Evolutionary conservation across 2,797 vertebrate genomes (phyloP), one percentile per base, ranked within the genome.

Genomic region (Gallinago solitaria): DNA sequence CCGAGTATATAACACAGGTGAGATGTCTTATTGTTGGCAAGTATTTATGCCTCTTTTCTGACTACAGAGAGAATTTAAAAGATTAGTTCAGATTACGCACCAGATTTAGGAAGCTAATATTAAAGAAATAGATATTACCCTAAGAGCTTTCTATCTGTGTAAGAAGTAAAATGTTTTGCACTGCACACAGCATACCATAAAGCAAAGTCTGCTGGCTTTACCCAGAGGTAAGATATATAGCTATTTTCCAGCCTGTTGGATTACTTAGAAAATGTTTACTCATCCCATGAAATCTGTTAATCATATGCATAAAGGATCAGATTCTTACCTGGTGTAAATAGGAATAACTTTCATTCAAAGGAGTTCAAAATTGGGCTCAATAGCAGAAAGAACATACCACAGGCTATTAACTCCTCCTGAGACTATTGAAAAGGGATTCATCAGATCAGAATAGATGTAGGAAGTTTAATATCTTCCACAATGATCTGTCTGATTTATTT

Each of bases 401-500:
- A 86, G 48, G 21, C 47, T 63, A 63, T 78, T 86, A 90, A 59
- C 20, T 89, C 48, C 61, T 84, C 56, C 65, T 80, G 63, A 94
- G 76, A 86, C 67, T 79, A 79, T 43, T 95, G 94, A 90, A 91
- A 90, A 90, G 54, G 37, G 88, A 68, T 95, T 79, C 23, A 77
- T 94, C 83, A 79, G 70, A 83, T 86, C 70, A 79, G 73, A 91
- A 95, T 91, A 88, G n/a, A 86, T 90, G 67, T 79, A 82, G 93
- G 93, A 94, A 93, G 80, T 70, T 96, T 82, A 94, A 84, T 95
- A 76, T 69, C 32, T 94, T 83, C 74, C 73, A 88, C 80, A 78
- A 67, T 3, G 5, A 86, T 95, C 69, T 0, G 0, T 96, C 65
- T 93, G 91, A 95, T 95, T 48, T 83, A 84, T 90, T 96, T 96